Conservation (phyloP, 2,797 vertebrate species). For the Lindbergichthys nudifrons region DNA sequence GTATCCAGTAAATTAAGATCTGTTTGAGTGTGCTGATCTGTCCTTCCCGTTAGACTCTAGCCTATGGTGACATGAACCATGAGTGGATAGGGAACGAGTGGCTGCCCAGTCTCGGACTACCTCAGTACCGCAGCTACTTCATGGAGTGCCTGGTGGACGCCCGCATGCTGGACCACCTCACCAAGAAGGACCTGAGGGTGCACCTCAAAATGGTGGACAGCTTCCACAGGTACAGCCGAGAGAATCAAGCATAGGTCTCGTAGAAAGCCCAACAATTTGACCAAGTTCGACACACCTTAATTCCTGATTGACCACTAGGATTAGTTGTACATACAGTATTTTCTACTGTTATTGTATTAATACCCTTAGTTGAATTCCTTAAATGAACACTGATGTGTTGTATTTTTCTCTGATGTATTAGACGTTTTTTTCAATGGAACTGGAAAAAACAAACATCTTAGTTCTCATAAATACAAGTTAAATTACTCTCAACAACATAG, state of each 20-base stretch:
- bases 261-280: too few species aligned
- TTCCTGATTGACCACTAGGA: too few species aligned
- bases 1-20: neutral
- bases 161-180: conserved; percentile 97
- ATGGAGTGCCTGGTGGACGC: conserved; percentile 99
- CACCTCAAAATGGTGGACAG: conserved; percentile 99
- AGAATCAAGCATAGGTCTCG: neutral
- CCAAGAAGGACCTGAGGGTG: conserved; percentile 98
- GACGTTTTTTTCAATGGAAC: too few species aligned
- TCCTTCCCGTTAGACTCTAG: conserved; percentile 88
- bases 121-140: conserved; percentile 98
- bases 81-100: conserved; percentile 99
- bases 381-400: too few species aligned
- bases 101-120: conserved; percentile 97
- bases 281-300: too few species aligned
- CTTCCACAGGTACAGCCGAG: conserved; percentile 91
- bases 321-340: too few species aligned
- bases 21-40: neutral
- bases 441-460: neutral
- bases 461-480: too few species aligned
- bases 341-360: too few species aligned
- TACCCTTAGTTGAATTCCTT: too few species aligned
- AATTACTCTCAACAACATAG: neutral
- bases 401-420: too few species aligned
- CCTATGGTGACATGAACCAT: conserved; percentile 98